phyloP scores from a whole-genome alignment of 1,140 invertebrate species.

The Musca vetustissima region DNA sequence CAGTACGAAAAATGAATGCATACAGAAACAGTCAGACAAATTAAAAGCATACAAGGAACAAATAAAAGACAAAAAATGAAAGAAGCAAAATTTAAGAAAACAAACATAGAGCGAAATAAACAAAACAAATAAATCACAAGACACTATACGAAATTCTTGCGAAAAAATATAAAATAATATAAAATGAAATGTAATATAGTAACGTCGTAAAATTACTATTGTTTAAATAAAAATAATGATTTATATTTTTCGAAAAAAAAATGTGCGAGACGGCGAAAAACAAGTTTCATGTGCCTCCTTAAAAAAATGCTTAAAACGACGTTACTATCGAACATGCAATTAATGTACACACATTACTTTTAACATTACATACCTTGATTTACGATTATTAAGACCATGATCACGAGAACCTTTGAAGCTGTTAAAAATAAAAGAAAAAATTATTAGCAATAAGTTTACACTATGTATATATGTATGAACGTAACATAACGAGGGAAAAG shows the following conservation, averaged over 20 bases:
- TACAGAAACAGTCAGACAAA: slow-evolving; percentile 30
- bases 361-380: slow-evolving; percentile 45
- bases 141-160: not conserved
- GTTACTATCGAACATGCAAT: no score
- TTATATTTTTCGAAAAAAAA: no score
- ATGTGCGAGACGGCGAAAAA: no score
- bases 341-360: no score
- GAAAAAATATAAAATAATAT: no score
- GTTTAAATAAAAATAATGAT: no score
- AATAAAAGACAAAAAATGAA: slow-evolving; percentile 14
- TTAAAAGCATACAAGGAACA: slow-evolving; percentile 17
- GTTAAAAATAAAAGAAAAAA: slow-evolving; percentile 32
- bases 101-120: slow-evolving; percentile 9
- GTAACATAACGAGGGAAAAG: not conserved
- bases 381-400: slow-evolving; percentile 54
- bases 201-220: not conserved
- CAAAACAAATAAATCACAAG: not conserved
- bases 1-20: slow-evolving; percentile 39
- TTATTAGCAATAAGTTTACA: not conserved
- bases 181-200: not conserved
- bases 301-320: no score
- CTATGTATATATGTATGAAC: not conserved
- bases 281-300: no score
- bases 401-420: slow-evolving; percentile 63
- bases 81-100: not conserved